phyloP scores from a whole-genome alignment of 30 jellyfish, hydroid and myxozoan genomes.

The Aurelia coerulea region DNA sequence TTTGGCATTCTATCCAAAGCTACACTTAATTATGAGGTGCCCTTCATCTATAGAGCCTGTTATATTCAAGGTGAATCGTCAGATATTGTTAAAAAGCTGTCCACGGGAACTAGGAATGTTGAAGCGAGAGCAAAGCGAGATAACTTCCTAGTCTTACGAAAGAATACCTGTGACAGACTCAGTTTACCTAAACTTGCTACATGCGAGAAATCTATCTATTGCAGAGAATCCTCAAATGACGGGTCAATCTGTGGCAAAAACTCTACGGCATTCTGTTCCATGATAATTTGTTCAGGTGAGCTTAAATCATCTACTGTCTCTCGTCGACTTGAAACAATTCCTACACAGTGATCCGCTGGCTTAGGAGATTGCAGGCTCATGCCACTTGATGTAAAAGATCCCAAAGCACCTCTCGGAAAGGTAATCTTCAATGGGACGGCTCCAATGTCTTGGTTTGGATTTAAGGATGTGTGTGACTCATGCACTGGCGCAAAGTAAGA shows the following conservation, averaged over 20 bases:
- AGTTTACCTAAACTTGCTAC: too few species aligned
- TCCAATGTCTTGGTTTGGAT: conserved; percentile 13
- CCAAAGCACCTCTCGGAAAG: conserved; percentile 59
- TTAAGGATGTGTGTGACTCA: conserved; percentile 32
- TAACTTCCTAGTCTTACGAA: too few species aligned
- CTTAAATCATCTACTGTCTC: conserved; percentile 28
- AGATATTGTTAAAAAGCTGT: too few species aligned
- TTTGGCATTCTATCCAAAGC: too few species aligned
- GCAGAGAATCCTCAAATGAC: conserved; percentile 27
- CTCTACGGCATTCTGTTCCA: conserved; percentile 50
- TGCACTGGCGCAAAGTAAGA: conserved; percentile 52
- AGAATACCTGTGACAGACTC: too few species aligned
- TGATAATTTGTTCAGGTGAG: conserved; percentile 34
- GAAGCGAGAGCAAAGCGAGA: too few species aligned
- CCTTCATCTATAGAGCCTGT: too few species aligned
- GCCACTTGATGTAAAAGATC: conserved; percentile 51
- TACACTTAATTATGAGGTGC: too few species aligned
- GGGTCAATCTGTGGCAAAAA: conserved; percentile 66
- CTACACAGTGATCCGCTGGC: conserved; percentile 23
- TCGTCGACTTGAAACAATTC: conserved; percentile 26
- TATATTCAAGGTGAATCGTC: too few species aligned
- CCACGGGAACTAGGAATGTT: too few species aligned
- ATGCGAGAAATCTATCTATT: background rate
- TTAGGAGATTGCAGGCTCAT: conserved; percentile 44
- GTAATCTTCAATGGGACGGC: conserved; percentile 73